Evolutionary conservation across 2,797 vertebrate genomes (phyloP).

Genomic region (Cossypha dichroa): DNA sequence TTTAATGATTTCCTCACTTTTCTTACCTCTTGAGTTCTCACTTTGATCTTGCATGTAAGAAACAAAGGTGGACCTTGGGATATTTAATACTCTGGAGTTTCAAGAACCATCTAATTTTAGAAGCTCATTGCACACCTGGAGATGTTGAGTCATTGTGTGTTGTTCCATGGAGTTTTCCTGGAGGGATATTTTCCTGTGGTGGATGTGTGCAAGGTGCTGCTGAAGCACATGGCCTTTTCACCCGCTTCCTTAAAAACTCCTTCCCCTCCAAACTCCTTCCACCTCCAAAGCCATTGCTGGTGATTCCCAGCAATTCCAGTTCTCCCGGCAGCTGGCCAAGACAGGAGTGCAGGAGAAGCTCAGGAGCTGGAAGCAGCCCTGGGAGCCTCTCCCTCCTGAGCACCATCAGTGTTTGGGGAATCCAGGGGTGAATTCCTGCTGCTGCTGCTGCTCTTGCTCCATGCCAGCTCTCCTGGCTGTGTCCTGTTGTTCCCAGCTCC

Average conservation of each 20-base stretch:
- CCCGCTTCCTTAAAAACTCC: neutral
- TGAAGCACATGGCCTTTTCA: neutral
- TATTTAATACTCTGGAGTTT: neutral
- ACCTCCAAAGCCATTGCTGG: neutral
- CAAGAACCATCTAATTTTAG: neutral
- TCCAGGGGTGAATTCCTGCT: neutral
- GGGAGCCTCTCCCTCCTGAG: neutral
- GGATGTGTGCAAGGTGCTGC: neutral
- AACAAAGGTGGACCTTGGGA: neutral
- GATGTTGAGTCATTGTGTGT: rapidly evolving
- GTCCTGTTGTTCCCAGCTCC: rapidly evolving
- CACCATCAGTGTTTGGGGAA: neutral
- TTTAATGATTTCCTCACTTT: neutral
- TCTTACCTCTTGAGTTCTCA: neutral
- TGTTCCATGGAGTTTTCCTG: neutral
- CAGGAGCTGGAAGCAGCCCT: neutral
- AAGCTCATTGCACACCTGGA: rapidly evolving
- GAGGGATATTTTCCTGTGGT: neutral
- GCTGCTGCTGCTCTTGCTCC: rapidly evolving
- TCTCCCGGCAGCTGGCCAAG: neutral
- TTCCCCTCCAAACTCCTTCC: neutral
- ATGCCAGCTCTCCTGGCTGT: neutral
- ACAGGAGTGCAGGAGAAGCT: neutral
- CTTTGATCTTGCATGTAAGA: neutral
- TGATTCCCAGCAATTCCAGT: neutral